Evolutionary conservation across 2,797 vertebrate genomes (phyloP).

Genomic region (Macroramphosus scolopax): DNA sequence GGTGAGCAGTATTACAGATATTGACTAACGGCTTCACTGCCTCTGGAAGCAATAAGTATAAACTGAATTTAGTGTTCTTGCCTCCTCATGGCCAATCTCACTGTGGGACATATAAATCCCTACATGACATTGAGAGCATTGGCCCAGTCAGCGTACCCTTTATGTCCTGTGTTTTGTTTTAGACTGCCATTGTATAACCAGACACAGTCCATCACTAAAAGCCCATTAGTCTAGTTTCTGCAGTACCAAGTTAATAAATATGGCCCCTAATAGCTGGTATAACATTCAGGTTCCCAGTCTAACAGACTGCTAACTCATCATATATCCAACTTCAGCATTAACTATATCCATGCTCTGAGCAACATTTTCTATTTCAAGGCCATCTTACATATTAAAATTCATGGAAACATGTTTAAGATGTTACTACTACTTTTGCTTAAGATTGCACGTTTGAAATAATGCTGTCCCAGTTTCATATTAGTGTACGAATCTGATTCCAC

Average conservation of each 20-base stretch:
- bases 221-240: slow-evolving; percentile 60
- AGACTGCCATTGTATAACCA: slow-evolving; percentile 69
- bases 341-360: slow-evolving; percentile 52
- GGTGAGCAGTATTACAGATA: slow-evolving; percentile 6
- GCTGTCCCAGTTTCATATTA: too few relatives aligned
- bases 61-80: slow-evolving; percentile 13
- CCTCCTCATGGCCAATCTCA: slow-evolving; percentile 16
- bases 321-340: slow-evolving; percentile 30
- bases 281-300: slow-evolving; percentile 55
- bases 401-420: slow-evolving; percentile 4
- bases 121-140: slow-evolving; percentile 5
- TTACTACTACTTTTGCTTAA: not conserved
- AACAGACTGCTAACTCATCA: slow-evolving; percentile 71
- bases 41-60: slow-evolving; percentile 30
- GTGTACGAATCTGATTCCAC: too few relatives aligned
- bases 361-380: slow-evolving; percentile 35
- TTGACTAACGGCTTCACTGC: slow-evolving; percentile 20
- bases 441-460: slow-evolving; percentile 12
- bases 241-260: slow-evolving; percentile 33
- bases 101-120: not conserved
- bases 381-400: slow-evolving; percentile 13
- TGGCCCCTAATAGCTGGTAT: slow-evolving; percentile 45
- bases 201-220: slow-evolving; percentile 74
- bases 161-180: slow-evolving; percentile 68
- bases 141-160: slow-evolving; percentile 70